These are phyloP conservation scores for Clupea harengus DNA, from an alignment of 2,113 vertebrate genomes.

Conservation along the genomic window DNA sequence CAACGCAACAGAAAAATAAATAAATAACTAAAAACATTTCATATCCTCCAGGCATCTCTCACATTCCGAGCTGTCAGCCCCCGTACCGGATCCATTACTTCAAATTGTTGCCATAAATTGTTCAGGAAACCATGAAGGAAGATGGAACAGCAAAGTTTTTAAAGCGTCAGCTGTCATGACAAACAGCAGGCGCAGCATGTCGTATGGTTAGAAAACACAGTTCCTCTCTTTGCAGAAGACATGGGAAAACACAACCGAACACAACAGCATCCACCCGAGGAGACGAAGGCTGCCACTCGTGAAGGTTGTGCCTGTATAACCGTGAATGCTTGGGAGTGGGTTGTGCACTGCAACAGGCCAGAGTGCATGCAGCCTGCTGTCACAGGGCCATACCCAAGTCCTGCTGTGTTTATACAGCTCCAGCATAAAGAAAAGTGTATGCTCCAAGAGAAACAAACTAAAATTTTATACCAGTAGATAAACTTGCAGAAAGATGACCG, in stretches of 20 bases:
- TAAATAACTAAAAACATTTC: neutral
- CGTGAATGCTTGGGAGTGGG: neutral
- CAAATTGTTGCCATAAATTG: constrained; percentile 44
- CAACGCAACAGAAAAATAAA: neutral
- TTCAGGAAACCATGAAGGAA: constrained; percentile 38
- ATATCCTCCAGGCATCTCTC: constrained; percentile 28
- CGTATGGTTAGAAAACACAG: constrained; percentile 36
- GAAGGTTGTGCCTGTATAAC: neutral
- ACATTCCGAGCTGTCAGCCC: constrained; percentile 34
- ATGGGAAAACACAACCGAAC: constrained; percentile 21
- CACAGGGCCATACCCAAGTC: neutral
- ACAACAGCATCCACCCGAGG: constrained; percentile 4
- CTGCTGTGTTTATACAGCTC: no score
- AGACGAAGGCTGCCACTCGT: neutral
- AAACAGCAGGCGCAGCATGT: constrained; percentile 29
- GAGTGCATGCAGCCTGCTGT: neutral
- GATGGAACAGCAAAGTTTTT: constrained; percentile 27
- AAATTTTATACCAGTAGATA: neutral
- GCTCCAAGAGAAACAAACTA: neutral
- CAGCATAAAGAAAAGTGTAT: neutral
- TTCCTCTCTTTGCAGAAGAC: constrained; percentile 9
- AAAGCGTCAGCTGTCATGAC: constrained; percentile 35
- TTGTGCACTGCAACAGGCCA: neutral
- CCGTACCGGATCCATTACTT: constrained; percentile 34
- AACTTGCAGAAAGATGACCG: neutral